Conservation (phyloP, 2,888 invertebrate species). For the Lutraria lutraria region DNA sequence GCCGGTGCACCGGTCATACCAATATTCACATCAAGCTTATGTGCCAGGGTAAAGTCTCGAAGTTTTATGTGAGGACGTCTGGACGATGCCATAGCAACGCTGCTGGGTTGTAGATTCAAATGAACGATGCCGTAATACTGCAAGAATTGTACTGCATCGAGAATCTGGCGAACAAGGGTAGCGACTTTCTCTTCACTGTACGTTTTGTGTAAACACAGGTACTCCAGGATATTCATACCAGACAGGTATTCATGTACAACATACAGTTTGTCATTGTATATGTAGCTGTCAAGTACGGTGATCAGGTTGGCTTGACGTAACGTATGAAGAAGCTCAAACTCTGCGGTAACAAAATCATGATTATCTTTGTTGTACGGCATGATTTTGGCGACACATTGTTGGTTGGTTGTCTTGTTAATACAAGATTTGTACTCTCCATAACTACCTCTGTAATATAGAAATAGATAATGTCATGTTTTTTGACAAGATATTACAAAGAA, state of each 20-base stretch:
- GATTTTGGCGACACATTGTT: constrained; percentile 95
- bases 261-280: constrained; percentile 83
- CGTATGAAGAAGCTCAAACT: constrained; percentile 92
- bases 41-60: constrained; percentile 96
- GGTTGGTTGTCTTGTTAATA: constrained; percentile 88
- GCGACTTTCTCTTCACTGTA: constrained; percentile 97
- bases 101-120: constrained; percentile 94
- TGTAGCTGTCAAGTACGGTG: constrained; percentile 88
- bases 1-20: constrained; percentile 77
- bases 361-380: constrained; percentile 78
- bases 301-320: constrained; percentile 95
- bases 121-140: constrained; percentile 93
- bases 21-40: constrained; percentile 84
- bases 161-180: constrained; percentile 92
- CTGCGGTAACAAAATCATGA: constrained; percentile 90
- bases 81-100: constrained; percentile 95
- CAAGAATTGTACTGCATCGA: constrained; percentile 91
- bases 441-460: constrained; percentile 90
- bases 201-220: constrained; percentile 94
- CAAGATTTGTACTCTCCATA: constrained; percentile 87
- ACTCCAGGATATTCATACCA: constrained; percentile 96
- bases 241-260: constrained; percentile 89
- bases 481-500: too few relatives aligned
- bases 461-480: neutral
- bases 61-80: constrained; percentile 90